These are phyloP conservation scores for Okapia johnstoni DNA, from an alignment of 2,113 vertebrate species.

Conservation along the genomic window DNA sequence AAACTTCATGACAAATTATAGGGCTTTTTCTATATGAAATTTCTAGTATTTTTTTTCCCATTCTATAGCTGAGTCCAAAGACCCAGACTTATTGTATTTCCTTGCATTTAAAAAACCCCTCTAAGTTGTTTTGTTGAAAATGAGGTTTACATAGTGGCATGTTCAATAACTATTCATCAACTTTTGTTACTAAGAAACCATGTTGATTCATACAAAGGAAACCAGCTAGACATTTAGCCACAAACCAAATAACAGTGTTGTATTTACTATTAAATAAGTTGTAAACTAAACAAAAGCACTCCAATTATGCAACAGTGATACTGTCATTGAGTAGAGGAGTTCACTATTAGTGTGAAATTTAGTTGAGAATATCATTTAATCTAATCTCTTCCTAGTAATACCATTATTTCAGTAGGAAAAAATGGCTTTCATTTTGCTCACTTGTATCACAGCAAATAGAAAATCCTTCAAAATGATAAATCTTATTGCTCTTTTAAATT, in stretches of 20 bases:
- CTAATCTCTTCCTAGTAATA: not conserved
- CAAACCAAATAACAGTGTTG: not conserved
- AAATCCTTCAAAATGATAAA: not conserved
- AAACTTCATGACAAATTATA: not conserved
- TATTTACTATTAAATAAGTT: slow-evolving; percentile 9
- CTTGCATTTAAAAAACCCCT: not conserved
- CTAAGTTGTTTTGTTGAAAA: not conserved
- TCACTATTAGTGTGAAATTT: slow-evolving; percentile 7
- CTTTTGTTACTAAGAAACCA: not conserved
- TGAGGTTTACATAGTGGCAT: not conserved
- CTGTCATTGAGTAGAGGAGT: not conserved
- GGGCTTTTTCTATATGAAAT: not conserved
- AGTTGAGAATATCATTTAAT: not conserved
- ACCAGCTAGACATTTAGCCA: not conserved
- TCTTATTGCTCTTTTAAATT: not conserved
- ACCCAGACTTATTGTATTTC: not conserved
- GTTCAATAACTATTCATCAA: not conserved
- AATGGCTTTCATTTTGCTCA: not conserved
- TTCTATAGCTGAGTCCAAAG: not conserved
- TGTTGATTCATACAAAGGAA: not conserved
- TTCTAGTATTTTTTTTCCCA: not conserved
- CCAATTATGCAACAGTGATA: not conserved
- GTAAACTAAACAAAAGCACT: not conserved
- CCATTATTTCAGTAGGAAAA: not conserved
- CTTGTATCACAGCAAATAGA: not conserved